Evolutionary conservation across 1,140 invertebrate genomes (phyloP), one percentile per base, ranked within the genome.

Genomic region (Bombus picipes): DNA sequence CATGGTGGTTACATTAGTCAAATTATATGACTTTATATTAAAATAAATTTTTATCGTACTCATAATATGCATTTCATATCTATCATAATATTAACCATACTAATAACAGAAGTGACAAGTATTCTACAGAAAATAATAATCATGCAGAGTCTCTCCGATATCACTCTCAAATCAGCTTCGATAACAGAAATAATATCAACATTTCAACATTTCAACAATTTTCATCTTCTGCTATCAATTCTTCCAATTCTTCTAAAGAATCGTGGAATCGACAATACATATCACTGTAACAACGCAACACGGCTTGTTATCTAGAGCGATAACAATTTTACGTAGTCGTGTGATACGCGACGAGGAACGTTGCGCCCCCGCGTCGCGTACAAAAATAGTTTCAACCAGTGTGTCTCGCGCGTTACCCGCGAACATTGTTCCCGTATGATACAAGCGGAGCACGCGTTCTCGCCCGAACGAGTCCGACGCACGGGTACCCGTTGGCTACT

Each of bases 361-460:
- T 39, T 9, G 10, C 43, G 8, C 37, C 22, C 22, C 32, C 22
- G 65, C 18, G 34, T 25, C 39, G 22, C n/a, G 34, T 28, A 28
- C 34, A 71, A 70, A 78, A 83, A 71, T 66, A 13, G 37, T 83
- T 71, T 53, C 47, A 53, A 22, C 47, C 47, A 22, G 18, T 53
- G 47, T 22, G 47, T 53, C 28, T 59, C 47, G 57, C 70, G 68
- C 68, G 32, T 25, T 22, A 53, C 18, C 10, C 34, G 34, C 34
- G 32, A 39, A 71, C 70, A 75, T 86, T 86, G 76, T 79, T 80
- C 75, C 57, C 85, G 74, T 37, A 79, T 81, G 87, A 86, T 76
- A 83, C 83, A 89, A 83, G 76, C 85, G 78, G 13, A 32, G 66
- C 80, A 65, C 76, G 37, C 37, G 75, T 39, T 39, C 57, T 13